Evolutionary conservation across 2,113 vertebrate species (phyloP).

Genomic region (Piaya cayana): DNA sequence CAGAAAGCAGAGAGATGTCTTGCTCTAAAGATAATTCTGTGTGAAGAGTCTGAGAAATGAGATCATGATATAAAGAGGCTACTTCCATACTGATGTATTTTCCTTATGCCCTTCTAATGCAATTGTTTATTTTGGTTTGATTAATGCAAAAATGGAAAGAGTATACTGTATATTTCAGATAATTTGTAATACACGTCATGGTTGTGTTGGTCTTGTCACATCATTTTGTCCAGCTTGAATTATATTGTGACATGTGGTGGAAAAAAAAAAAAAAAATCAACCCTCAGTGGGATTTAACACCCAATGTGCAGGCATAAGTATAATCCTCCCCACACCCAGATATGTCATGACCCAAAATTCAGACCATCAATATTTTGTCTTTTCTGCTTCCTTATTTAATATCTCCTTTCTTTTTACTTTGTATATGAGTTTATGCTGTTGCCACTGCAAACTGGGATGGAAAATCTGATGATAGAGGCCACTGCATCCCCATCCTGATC

Average conservation of each 20-base stretch:
- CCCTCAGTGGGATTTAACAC: background rate
- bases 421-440: background rate
- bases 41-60: constrained; percentile 42
- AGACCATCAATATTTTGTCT: background rate
- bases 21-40: background rate
- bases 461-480: background rate
- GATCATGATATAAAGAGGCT: constrained; percentile 7
- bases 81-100: background rate
- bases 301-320: background rate
- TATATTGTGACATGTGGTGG: background rate
- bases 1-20: background rate
- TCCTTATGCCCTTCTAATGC: background rate
- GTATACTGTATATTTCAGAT: background rate
- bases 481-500: background rate
- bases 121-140: constrained; percentile 30
- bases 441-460: background rate
- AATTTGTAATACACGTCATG: background rate
- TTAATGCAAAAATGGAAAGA: constrained; percentile 6
- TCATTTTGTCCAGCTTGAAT: background rate
- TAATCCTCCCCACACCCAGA: accelerated
- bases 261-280: background rate
- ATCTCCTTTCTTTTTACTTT: background rate
- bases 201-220: background rate
- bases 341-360: background rate
- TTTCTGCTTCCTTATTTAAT: background rate